phyloP scores from a whole-genome alignment of 2,888 invertebrate species.

The Anoplius nigerrimus region DNA sequence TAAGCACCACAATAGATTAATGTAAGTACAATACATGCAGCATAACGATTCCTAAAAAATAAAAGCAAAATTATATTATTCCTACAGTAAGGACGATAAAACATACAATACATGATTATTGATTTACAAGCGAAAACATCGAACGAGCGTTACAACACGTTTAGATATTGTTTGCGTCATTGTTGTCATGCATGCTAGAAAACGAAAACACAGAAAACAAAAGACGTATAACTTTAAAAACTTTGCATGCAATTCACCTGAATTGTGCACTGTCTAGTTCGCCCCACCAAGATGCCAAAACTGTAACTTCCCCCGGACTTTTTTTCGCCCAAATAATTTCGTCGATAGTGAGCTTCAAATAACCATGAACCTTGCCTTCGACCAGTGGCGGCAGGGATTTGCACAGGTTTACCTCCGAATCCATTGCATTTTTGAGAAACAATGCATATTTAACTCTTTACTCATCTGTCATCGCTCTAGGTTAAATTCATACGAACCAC shows the following conservation, averaged over 20 bases:
- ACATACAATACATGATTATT: no score
- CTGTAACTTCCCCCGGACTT: constrained; percentile 64
- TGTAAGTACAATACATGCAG: no score
- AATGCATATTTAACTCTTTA: constrained; percentile 35
- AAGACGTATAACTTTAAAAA: not conserved
- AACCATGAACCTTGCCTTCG: constrained; percentile 70
- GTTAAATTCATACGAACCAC: constrained; percentile 21
- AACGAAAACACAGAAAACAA: no score
- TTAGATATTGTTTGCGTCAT: no score
- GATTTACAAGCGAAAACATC: no score
- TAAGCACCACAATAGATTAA: no score
- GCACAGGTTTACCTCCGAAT: constrained; percentile 54
- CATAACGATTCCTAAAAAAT: no score
- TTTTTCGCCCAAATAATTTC: constrained; percentile 68
- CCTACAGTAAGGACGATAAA: no score
- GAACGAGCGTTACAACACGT: no score
- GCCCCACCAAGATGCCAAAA: constrained; percentile 73
- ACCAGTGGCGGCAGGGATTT: constrained; percentile 71
- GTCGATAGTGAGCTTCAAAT: constrained; percentile 67
- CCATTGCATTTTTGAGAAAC: constrained; percentile 55
- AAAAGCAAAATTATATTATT: no score
- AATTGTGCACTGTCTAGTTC: constrained; percentile 67
- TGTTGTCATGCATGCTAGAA: no score
- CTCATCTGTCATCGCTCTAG: constrained; percentile 28
- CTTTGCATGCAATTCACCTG: constrained; percentile 56